Base-by-base conservation (phyloP, 23 tunicate species). In the Clavelina lepadiformis region DNA sequence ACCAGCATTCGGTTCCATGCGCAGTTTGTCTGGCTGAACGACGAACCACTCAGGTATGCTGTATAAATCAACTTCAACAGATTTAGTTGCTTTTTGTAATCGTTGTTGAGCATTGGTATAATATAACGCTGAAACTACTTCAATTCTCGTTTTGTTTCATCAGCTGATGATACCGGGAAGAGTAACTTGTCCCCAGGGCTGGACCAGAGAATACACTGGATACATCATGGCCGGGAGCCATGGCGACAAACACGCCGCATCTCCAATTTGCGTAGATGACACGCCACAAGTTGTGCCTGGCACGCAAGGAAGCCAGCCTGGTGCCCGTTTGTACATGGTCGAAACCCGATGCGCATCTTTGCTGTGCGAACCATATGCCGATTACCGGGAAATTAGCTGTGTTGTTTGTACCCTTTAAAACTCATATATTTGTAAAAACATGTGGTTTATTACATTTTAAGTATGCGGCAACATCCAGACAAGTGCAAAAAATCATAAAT, bases 201-300 rank as follows among this genome's bases (percentile, higher is more conserved):
- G 80, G 80, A 47, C 65, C 30, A 41, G 8, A 27, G 70, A 74
- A 74, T 74, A 74, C 56, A 29, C 28, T 5, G 80, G 80, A 27
- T 74, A 60, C 70, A 74, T 74, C 27, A 74, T 74, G 80, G 35
- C 80, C 3, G 80, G 70, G 2, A 29, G 58, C n/a, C 69, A 74
- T 31, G 26, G 65, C 25, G 70, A 63, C 29, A 61, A 62, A 33
- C 80, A 74, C 24, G 22, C 80, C n/a, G 25, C 80, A 25, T 37
- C 27, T 27, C 64, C 24, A 31, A 55, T 74, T 0, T 74, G 80
- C 0, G 80, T 74, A 22, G 80, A 74, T 31, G 80, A 74, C 15
- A 28, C 19, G 32, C 80, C 80, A 3, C 80, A 74, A 74, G 70
- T 74, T 28, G 70, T 74, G 44, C 80, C 80, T 0, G 80, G 80